These are phyloP conservation scores for Leucania comma DNA, from an alignment of 2,888 invertebrate species.

Conservation along the genomic window DNA sequence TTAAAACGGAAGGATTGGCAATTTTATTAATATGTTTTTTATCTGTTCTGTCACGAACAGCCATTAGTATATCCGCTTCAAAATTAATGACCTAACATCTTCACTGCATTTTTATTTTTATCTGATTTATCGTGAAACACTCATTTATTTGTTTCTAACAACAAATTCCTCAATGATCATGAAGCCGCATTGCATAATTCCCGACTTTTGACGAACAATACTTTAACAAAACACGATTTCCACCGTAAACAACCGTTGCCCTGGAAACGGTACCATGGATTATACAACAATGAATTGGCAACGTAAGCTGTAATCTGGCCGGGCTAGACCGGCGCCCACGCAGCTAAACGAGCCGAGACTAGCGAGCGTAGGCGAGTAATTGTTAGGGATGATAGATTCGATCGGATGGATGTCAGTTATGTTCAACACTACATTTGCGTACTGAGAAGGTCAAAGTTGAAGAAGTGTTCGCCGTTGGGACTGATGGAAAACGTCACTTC, in stretches of 20 bases:
- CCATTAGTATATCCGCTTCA: constrained; percentile 26
- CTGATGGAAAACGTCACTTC: not conserved
- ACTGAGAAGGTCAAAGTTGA: constrained; percentile 37
- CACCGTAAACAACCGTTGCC: constrained; percentile 38
- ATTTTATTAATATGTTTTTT: not conserved
- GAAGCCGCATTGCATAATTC: constrained; percentile 5
- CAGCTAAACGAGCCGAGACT: constrained; percentile 36
- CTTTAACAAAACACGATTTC: constrained; percentile 19
- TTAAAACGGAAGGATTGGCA: constrained; percentile 4
- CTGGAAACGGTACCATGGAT: constrained; percentile 49
- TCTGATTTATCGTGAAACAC: not conserved
- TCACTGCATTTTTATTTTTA: not conserved
- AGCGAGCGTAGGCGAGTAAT: constrained; percentile 58
- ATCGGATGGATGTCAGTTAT: constrained; percentile 55
- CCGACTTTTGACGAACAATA: not conserved
- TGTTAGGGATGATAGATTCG: constrained; percentile 61
- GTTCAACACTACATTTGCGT: constrained; percentile 46
- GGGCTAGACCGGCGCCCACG: constrained; percentile 64
- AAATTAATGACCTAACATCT: constrained; percentile 4
- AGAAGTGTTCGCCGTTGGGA: constrained; percentile 24
- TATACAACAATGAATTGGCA: constrained; percentile 43
- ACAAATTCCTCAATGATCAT: not conserved
- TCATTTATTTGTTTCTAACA: not conserved
- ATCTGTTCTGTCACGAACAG: constrained; percentile 9
- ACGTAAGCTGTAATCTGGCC: constrained; percentile 53